Base-by-base conservation (phyloP, 2,888 invertebrate genomes). In the Leucozona laternaria region DNA sequence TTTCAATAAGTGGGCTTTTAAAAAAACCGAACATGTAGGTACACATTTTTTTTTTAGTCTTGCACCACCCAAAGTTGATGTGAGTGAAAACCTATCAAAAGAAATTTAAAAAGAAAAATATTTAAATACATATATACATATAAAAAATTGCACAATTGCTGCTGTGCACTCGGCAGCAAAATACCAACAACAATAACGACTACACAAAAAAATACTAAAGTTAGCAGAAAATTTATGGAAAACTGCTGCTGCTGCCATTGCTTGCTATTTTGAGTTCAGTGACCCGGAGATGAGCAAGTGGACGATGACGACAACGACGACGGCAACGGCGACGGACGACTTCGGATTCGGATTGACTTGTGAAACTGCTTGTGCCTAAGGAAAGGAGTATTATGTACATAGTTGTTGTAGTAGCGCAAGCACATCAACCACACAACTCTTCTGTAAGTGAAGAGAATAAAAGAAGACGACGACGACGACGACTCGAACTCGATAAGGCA, bases 201-300 rank as follows among this genome's bases (percentile, higher is more conserved):
- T 22, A 2, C 73, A 40, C 50, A 45, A 17, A 40, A 64, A 55
- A 31, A n/a, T 2, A 34, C 10, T 48, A 17, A 58, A 48, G 73
- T 68, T 68, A 83, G 68, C 62, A 62, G 11, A 79, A 76, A 64
- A 58, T 40, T 25, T 55, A 58, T 50, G 31, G 10, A 58, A 76
- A 76, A 79, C 79, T 50, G 71, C 73, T 34, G 10, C 34, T 34
- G 25, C 17, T 83, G 79, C 64, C 64, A 68, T 71, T 79, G 84
- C 84, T 76, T 72, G 84, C 79, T 53, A 79, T 72, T 79, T 84
- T 66, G 76, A 80, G 84, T 84, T 84, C 84, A 84, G 84, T 80
- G 84, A 84, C 84, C 84, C 84, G 84, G 84, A 80, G 79, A 75
- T 75, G 58, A 84, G 76, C 80, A 76, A 84, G 79, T 84, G 84